phyloP scores from a whole-genome alignment of 2,113 vertebrate species.

The Protobothrops flavoviridis region DNA sequence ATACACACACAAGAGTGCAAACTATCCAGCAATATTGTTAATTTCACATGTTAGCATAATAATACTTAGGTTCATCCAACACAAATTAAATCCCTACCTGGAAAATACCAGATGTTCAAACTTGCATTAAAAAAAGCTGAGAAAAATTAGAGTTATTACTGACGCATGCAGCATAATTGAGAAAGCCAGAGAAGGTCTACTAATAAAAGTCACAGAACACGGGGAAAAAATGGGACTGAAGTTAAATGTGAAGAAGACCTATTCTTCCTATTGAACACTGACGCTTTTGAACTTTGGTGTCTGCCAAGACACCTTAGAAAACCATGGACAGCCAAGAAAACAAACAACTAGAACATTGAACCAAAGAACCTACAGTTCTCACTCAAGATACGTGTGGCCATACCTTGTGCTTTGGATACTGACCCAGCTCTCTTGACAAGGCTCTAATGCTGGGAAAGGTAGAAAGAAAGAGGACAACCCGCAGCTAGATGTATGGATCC shows the following conservation, averaged over 20 bases:
- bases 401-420: neutral
- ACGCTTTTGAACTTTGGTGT: neutral
- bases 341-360: neutral
- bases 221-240: neutral
- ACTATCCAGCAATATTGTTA: neutral
- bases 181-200: neutral
- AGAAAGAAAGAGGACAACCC: neutral
- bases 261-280: neutral
- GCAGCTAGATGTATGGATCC: neutral
- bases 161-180: neutral
- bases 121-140: neutral
- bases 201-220: no score
- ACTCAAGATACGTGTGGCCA: neutral
- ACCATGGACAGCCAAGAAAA: neutral
- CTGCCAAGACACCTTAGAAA: neutral
- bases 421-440: neutral
- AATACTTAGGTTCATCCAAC: neutral
- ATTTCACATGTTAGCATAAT: neutral
- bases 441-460: neutral
- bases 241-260: neutral
- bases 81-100: neutral
- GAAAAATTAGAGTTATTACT: neutral
- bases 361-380: neutral
- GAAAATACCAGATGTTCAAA: neutral
- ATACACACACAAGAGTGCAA: neutral